Percentiles rank a stretch among this genome's conserved stretches.
These are phyloP conservation scores for Nerophis ophidion DNA, from an alignment of 2,113 vertebrate genomes.

Conservation along the genomic window DNA sequence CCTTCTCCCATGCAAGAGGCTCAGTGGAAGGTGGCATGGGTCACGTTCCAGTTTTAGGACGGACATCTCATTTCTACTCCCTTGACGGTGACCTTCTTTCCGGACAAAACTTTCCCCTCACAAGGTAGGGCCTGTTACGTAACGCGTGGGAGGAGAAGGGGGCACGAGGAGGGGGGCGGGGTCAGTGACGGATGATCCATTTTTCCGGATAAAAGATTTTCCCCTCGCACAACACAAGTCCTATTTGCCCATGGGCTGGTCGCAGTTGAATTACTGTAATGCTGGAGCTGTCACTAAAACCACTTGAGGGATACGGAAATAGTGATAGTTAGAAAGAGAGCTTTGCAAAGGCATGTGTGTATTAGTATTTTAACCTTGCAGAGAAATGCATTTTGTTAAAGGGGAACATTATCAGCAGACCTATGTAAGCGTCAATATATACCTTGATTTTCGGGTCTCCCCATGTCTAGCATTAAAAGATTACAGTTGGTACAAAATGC, in stretches of 20 bases:
- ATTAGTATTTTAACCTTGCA: too few relatives aligned
- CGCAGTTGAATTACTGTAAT: conserved; percentile 37
- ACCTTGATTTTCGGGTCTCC: too few relatives aligned
- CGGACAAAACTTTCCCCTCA: conserved; percentile 50
- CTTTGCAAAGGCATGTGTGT: too few relatives aligned
- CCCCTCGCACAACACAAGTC: conserved; percentile 32
- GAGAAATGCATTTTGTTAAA: too few relatives aligned
- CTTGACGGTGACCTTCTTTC: conserved; percentile 52
- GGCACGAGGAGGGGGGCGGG: conserved; percentile 33
- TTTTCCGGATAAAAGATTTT: conserved; percentile 56
- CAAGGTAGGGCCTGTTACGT: conserved; percentile 61
- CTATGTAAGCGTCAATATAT: too few relatives aligned
- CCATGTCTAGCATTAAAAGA: too few relatives aligned
- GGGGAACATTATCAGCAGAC: too few relatives aligned
- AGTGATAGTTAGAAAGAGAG: conserved; percentile 6
- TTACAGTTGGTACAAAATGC: too few relatives aligned
- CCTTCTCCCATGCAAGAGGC: conserved; percentile 23
- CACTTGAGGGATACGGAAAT: conserved; percentile 21
- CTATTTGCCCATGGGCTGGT: conserved; percentile 47
- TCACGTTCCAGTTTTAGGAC: conserved; percentile 28
- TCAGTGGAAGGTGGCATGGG: conserved; percentile 18
- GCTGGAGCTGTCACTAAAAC: conserved; percentile 46
- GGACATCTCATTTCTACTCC: conserved; percentile 57
- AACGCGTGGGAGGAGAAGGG: conserved; percentile 39
- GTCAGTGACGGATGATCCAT: conserved; percentile 46